Conservation (phyloP, 2,797 vertebrate genomes). For the Hoplostethus mediterraneus region DNA sequence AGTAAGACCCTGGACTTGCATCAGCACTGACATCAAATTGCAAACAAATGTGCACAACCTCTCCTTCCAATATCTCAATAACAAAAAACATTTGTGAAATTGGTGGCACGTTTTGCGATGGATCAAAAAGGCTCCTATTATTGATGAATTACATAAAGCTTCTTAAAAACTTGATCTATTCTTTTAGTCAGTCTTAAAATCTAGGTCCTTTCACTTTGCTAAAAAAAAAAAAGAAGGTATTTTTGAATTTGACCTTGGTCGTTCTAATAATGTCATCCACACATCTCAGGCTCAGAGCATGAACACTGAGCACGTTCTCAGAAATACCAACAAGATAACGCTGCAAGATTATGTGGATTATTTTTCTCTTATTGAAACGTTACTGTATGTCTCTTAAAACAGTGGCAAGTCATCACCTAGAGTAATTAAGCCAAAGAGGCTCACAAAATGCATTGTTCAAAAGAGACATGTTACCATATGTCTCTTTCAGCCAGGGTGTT, state of each 20-base stretch:
- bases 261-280: conserved; percentile 63
- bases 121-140: background rate
- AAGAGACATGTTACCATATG: conserved; percentile 1
- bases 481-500: background rate
- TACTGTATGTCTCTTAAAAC: too few relatives aligned
- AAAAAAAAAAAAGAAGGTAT: conserved; percentile 21
- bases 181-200: conserved; percentile 40
- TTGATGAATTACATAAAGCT: background rate
- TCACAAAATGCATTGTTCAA: background rate
- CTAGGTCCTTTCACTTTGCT: conserved; percentile 36
- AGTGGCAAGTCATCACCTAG: background rate
- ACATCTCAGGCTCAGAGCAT: conserved; percentile 35
- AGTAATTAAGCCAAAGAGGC: background rate
- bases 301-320: conserved; percentile 19
- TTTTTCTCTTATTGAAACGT: background rate
- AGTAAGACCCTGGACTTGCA: too few relatives aligned
- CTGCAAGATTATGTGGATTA: background rate
- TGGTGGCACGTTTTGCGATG: background rate
- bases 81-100: background rate
- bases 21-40: too few relatives aligned
- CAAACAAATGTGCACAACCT: too few relatives aligned
- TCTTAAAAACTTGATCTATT: conserved; percentile 1
- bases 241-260: conserved; percentile 64
- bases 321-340: conserved; percentile 1
- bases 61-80: too few relatives aligned